A percentile compares a stretch with the other conserved stretches of the same genome.
phyloP scores from a whole-genome alignment of 2,797 vertebrate species.

The Corythornis leucogaster region DNA sequence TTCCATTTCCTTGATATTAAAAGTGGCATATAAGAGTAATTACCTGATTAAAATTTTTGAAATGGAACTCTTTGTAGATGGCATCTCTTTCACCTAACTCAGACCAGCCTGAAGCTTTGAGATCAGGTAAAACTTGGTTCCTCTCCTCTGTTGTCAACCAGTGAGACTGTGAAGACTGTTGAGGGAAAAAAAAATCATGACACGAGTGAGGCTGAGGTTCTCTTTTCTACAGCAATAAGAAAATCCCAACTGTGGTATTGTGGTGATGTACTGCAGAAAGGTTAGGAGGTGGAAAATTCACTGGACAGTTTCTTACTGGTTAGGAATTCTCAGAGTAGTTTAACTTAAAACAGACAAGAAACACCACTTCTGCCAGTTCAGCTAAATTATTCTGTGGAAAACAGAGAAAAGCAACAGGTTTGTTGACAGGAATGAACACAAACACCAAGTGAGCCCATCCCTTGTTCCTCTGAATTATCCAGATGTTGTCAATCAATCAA shows the following conservation, averaged over 20 bases:
- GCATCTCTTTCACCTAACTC: conserved; percentile 88
- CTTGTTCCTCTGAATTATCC: background rate
- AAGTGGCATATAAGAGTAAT: background rate
- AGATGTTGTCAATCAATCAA: background rate
- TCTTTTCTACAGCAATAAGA: background rate
- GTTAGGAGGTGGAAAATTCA: background rate
- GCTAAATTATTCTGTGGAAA: background rate
- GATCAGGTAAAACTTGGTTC: conserved; percentile 83
- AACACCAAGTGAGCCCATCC: background rate
- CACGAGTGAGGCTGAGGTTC: background rate
- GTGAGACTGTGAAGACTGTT: conserved; percentile 85
- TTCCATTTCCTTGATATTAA: background rate
- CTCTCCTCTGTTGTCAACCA: conserved; percentile 87
- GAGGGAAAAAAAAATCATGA: background rate
- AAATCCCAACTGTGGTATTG: background rate
- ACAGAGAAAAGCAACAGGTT: background rate
- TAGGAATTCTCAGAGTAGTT: background rate
- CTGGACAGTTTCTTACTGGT: background rate
- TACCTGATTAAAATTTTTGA: conserved; percentile 96
- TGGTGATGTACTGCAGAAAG: background rate
- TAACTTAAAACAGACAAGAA: background rate
- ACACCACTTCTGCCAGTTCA: background rate
- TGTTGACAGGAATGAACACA: fast-evolving
- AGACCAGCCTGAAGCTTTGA: conserved; percentile 88
- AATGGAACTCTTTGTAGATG: conserved; percentile 93